Evolutionary conservation across 2,797 vertebrate species (phyloP).

Genomic region (Sebastes goodei): DNA sequence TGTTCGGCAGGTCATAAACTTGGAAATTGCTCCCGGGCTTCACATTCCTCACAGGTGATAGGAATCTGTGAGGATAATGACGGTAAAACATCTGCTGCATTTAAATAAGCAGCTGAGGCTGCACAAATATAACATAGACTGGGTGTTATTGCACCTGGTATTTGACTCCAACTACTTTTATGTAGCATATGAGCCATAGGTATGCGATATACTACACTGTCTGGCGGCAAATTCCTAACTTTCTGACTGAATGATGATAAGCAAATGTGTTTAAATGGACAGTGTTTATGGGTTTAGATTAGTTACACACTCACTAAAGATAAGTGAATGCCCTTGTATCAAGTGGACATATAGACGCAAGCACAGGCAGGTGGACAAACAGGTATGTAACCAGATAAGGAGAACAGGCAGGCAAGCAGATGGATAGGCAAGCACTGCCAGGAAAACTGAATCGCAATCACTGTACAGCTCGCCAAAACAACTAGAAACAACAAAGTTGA

Average conservation of each 20-base stretch:
- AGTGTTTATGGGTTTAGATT: neutral
- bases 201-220: neutral
- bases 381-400: constrained; percentile 22
- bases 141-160: neutral
- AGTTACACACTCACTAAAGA: neutral
- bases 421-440: neutral
- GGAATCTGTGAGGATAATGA: neutral
- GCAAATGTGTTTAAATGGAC: neutral
- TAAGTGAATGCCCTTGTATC: neutral
- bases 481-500: neutral
- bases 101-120: neutral
- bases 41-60: neutral
- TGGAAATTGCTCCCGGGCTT: neutral
- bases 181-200: neutral
- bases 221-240: neutral
- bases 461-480: constrained; percentile 12
- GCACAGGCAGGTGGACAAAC: neutral
- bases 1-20: constrained; percentile 5
- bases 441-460: neutral
- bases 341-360: neutral
- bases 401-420: neutral
- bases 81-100: neutral
- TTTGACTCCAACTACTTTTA: neutral
- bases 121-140: neutral
- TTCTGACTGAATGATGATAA: neutral